These are phyloP conservation scores for Polyodon spathula DNA, from an alignment of 2,113 vertebrate genomes.

Conservation along the genomic window DNA sequence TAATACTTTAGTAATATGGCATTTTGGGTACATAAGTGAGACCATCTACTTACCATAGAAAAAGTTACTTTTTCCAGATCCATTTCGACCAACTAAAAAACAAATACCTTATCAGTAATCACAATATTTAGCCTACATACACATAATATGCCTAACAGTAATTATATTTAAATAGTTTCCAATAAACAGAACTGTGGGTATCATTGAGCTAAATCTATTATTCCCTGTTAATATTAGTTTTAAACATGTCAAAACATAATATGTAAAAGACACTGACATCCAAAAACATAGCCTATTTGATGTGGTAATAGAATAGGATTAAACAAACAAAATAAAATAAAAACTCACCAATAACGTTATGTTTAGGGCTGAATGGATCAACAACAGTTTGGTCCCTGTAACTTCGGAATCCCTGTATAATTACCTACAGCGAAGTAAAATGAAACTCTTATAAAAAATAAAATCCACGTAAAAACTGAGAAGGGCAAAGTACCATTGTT, in stretches of 20 bases:
- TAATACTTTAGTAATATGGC: no score
- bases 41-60: slow-evolving; percentile 77
- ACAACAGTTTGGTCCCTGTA: slow-evolving; percentile 98
- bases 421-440: slow-evolving; percentile 62
- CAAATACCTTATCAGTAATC: slow-evolving; percentile 15
- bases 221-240: no score
- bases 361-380: slow-evolving; percentile 94
- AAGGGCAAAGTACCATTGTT: no score
- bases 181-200: no score
- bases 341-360: slow-evolving; percentile 93
- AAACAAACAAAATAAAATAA: not conserved
- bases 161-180: not conserved
- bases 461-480: not conserved
- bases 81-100: slow-evolving; percentile 89
- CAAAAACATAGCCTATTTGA: not conserved
- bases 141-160: not conserved
- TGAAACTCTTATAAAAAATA: not conserved
- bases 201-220: no score
- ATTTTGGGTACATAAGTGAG: not conserved
- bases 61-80: slow-evolving; percentile 98
- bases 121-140: slow-evolving; percentile 1
- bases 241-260: not conserved
- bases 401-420: slow-evolving; percentile 97
- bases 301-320: not conserved
- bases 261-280: not conserved